Evolutionary conservation across 92 coral and sea anemone genomes (phyloP).

Genomic region (Virgularia gustaviana): DNA sequence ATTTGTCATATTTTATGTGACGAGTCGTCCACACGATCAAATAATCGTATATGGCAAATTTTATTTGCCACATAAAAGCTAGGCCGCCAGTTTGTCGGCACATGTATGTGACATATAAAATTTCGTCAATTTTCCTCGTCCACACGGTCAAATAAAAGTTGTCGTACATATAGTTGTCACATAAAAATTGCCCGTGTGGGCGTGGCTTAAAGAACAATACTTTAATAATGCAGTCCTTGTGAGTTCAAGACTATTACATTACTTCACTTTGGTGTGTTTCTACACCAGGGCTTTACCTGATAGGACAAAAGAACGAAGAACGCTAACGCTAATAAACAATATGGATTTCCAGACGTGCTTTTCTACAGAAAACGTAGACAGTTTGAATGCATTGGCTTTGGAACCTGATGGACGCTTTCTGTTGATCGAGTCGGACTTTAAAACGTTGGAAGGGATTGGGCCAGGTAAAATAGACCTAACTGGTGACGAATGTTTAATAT

Average conservation of each 20-base stretch:
- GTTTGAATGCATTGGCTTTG: constrained; percentile 14
- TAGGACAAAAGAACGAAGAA: constrained; percentile 8
- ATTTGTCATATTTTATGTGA: constrained; percentile 31
- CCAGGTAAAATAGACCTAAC: constrained; percentile 34
- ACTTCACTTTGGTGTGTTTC: constrained; percentile 6
- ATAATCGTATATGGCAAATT: constrained; percentile 32
- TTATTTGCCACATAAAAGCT: constrained; percentile 32
- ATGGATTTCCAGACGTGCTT: neutral
- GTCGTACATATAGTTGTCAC: no score
- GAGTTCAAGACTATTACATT: constrained; percentile 14
- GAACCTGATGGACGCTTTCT: constrained; percentile 10
- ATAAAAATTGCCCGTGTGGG: constrained; percentile 2
- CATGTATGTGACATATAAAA: no score
- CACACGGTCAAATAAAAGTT: no score
- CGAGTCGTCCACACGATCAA: constrained; percentile 39
- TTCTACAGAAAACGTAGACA: neutral
- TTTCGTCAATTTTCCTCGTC: no score
- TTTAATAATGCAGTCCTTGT: constrained; percentile 4
- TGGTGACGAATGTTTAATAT: constrained; percentile 18
- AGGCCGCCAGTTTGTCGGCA: no score
- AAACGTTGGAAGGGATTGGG: constrained; percentile 16
- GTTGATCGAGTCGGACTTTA: no score
- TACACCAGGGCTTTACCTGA: constrained; percentile 22
- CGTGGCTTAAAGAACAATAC: constrained; percentile 5
- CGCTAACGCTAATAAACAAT: constrained; percentile 10